phyloP scores from a whole-genome alignment of 2,797 vertebrate genomes.

The Pteronotus mesoamericanus region DNA sequence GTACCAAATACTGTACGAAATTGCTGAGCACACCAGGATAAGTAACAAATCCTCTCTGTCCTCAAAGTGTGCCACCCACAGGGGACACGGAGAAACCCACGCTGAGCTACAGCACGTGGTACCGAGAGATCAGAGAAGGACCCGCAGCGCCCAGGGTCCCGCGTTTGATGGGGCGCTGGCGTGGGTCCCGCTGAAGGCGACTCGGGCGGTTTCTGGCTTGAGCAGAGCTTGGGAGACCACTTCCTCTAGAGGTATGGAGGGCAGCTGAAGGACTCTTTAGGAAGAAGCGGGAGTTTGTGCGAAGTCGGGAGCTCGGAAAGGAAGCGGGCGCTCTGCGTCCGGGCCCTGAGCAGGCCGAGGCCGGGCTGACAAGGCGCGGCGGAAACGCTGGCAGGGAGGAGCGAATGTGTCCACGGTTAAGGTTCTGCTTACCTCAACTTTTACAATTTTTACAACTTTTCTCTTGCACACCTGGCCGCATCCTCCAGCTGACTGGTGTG shows the following conservation, averaged over 20 bases:
- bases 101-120: fast-evolving
- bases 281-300: background rate
- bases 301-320: background rate
- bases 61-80: background rate
- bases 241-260: background rate
- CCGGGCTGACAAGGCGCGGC: background rate
- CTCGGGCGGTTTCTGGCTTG: too few species aligned
- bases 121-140: fast-evolving
- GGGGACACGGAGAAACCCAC: background rate
- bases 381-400: background rate
- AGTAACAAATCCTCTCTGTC: background rate
- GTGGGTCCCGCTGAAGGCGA: fast-evolving
- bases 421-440: background rate
- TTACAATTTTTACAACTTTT: background rate
- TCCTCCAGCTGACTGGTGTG: background rate
- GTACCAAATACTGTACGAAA: background rate
- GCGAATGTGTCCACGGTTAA: background rate
- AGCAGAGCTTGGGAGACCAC: background rate
- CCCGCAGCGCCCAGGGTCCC: fast-evolving
- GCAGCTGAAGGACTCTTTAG: background rate
- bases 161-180: background rate
- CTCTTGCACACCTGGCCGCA: background rate
- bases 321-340: too few species aligned
- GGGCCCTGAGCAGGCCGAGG: background rate
- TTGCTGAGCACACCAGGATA: background rate